Conservation (phyloP, 2,888 invertebrate genomes). For the Diloba caeruleocephala region DNA sequence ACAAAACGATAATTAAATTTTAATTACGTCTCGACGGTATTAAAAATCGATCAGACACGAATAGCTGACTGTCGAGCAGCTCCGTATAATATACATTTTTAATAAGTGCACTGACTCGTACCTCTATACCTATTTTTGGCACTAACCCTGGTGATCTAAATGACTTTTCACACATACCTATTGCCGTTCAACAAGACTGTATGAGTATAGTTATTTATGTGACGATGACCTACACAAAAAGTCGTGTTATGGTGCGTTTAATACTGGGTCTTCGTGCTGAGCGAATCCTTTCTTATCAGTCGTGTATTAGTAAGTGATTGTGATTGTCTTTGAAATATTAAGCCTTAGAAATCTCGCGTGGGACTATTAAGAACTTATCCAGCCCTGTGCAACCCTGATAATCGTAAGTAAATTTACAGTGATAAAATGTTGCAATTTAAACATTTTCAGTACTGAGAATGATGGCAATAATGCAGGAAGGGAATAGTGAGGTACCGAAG, state of each 20-base stretch:
- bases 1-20: conserved; percentile 37
- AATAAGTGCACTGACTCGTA: conserved; percentile 7
- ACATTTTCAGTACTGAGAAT: conserved; percentile 86
- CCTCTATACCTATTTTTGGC: conserved; percentile 1
- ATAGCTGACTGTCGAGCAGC: conserved; percentile 5
- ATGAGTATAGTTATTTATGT: conserved; percentile 24
- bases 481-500: conserved; percentile 89
- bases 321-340: conserved; percentile 24
- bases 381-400: conserved; percentile 5
- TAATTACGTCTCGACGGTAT: conserved; percentile 37
- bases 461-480: conserved; percentile 90
- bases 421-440: conserved; percentile 28
- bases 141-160: background rate
- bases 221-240: conserved; percentile 17
- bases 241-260: conserved; percentile 8
- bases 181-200: conserved; percentile 4
- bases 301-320: conserved; percentile 22
- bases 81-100: conserved; percentile 10
- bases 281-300: conserved; percentile 27
- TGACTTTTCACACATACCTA: conserved; percentile 8
- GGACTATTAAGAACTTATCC: conserved; percentile 10
- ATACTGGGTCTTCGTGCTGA: conserved; percentile 12
- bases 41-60: conserved; percentile 34
- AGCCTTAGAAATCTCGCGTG: conserved; percentile 11
- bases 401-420: conserved; percentile 9